A percentile compares a stretch with the other conserved stretches of the same genome.
Conservation (phyloP, 2,888 invertebrate genomes). For the Xylota sylvarum region DNA sequence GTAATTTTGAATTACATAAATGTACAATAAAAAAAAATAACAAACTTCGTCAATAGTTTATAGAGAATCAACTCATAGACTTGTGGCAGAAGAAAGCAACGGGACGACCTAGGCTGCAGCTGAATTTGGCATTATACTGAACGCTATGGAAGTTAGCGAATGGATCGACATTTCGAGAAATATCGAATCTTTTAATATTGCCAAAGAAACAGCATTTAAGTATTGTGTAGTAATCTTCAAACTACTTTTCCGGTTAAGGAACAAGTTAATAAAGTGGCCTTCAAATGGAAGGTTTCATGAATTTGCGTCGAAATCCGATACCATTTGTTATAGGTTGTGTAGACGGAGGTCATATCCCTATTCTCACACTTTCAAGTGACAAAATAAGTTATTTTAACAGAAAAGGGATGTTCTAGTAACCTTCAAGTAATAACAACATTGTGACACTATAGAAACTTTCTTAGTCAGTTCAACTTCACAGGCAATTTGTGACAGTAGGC, state of each 20-base stretch:
- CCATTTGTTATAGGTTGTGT: too few relatives aligned
- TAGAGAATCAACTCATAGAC: conserved; percentile 9
- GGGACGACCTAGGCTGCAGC: neutral
- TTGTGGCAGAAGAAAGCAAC: conserved; percentile 16
- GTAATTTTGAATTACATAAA: too few relatives aligned
- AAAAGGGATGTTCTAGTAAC: neutral
- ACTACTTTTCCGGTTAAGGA: neutral
- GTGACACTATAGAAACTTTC: neutral
- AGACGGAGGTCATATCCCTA: conserved; percentile 1
- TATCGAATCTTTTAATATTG: too few relatives aligned
- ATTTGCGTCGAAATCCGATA: conserved; percentile 7
- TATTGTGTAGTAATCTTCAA: neutral
- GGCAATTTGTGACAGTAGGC: conserved; percentile 6
- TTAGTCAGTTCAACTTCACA: conserved; percentile 5
- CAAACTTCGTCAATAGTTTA: neutral
- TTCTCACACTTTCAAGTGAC: conserved; percentile 3
- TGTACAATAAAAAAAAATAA: neutral
- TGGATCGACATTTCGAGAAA: too few relatives aligned
- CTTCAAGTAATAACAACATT: neutral
- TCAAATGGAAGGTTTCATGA: neutral
- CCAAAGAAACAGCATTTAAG: conserved; percentile 6
- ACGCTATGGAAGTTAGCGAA: too few relatives aligned
- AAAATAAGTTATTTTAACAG: conserved; percentile 7
- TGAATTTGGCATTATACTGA: too few relatives aligned
- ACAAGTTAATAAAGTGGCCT: neutral